phyloP scores from a whole-genome alignment of 1,140 invertebrate genomes.

The Cydia fagiglandana region DNA sequence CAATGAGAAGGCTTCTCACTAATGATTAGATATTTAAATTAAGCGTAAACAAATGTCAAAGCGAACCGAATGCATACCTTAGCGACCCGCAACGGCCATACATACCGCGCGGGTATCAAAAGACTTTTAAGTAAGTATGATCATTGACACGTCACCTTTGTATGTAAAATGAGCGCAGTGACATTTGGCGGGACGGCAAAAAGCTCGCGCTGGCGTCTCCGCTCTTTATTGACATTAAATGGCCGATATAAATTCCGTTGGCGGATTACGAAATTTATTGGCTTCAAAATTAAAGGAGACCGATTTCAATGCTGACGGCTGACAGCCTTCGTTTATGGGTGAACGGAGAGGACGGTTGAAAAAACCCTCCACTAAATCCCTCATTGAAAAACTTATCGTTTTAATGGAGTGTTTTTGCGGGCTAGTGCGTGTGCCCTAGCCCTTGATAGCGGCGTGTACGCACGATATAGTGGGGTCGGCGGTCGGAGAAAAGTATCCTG shows the following conservation, averaged over 20 bases:
- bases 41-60: slow-evolving; percentile 19
- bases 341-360: slow-evolving; percentile 46
- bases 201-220: slow-evolving; percentile 48
- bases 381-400: slow-evolving; percentile 59
- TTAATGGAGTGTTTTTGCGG: slow-evolving; percentile 47
- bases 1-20: background rate
- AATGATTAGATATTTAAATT: slow-evolving; percentile 32
- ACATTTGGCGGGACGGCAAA: slow-evolving; percentile 59
- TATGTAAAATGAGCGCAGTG: slow-evolving; percentile 68
- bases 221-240: slow-evolving; percentile 73
- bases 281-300: slow-evolving; percentile 76
- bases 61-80: slow-evolving; percentile 6
- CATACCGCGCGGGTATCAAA: slow-evolving; percentile 13
- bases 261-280: slow-evolving; percentile 77
- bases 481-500: background rate
- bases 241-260: slow-evolving; percentile 75
- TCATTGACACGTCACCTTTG: slow-evolving; percentile 67
- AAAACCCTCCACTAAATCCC: slow-evolving; percentile 54
- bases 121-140: slow-evolving; percentile 39
- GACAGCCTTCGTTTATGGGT: slow-evolving; percentile 69
- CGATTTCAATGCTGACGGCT: slow-evolving; percentile 73
- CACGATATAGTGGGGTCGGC: background rate
- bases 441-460: background rate
- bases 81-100: slow-evolving; percentile 2
- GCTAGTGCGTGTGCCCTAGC: slow-evolving; percentile 29